These are phyloP conservation scores for Dryadula phaetusa DNA, from an alignment of 2,888 invertebrate species.

Conservation along the genomic window DNA sequence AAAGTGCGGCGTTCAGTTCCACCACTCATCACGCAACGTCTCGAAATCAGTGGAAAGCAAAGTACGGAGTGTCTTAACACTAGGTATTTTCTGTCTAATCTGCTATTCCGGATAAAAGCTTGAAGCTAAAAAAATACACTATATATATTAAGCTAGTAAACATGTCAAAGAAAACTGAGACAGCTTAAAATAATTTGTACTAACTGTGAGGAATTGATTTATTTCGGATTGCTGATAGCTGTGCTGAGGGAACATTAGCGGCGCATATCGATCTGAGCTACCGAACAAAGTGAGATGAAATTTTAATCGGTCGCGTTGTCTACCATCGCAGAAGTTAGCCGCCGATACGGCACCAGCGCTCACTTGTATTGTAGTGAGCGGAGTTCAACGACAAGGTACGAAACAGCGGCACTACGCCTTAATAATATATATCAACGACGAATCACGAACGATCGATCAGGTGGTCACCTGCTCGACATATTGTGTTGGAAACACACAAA, in stretches of 20 bases:
- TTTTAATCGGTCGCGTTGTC: constrained; percentile 79
- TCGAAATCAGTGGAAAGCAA: too few relatives aligned
- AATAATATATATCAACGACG: constrained; percentile 51
- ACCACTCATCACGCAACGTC: too few relatives aligned
- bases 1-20: too few relatives aligned
- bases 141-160: too few relatives aligned
- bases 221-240: constrained; percentile 61
- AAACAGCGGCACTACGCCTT: constrained; percentile 39
- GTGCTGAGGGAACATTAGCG: constrained; percentile 57
- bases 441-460: constrained; percentile 45
- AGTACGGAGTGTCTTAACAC: too few relatives aligned
- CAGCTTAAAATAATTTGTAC: background rate
- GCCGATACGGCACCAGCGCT: constrained; percentile 61
- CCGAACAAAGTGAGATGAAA: constrained; percentile 80
- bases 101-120: too few relatives aligned
- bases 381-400: constrained; percentile 50
- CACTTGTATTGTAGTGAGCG: constrained; percentile 70
- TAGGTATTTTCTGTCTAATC: too few relatives aligned
- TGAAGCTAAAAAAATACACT: too few relatives aligned
- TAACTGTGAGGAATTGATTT: constrained; percentile 66
- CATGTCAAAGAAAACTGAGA: too few relatives aligned
- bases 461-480: constrained; percentile 46
- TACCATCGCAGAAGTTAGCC: constrained; percentile 68
- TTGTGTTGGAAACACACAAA: constrained; percentile 18
- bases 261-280: constrained; percentile 73